A percentile compares a stretch with the other conserved stretches of the same genome.
These are phyloP conservation scores for Apodemus sylvaticus DNA, from an alignment of 2,113 vertebrate species.

Conservation along the genomic window DNA sequence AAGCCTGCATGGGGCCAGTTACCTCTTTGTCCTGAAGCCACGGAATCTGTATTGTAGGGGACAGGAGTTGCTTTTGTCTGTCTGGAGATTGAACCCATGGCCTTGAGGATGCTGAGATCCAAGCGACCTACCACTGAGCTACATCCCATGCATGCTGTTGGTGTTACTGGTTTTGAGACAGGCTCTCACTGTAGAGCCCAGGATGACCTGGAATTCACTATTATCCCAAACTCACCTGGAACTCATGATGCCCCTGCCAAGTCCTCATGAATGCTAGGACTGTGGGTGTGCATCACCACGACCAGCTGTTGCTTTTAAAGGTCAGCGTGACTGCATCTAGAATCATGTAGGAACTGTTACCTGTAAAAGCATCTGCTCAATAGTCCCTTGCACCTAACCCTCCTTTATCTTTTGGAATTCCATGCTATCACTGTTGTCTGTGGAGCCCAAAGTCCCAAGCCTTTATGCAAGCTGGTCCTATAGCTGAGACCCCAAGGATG, in stretches of 20 bases:
- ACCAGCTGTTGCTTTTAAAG: neutral
- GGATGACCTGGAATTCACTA: neutral
- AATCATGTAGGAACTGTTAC: neutral
- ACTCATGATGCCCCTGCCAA: neutral
- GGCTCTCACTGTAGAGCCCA: neutral
- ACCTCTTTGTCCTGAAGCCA: neutral
- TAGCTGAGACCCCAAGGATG: neutral
- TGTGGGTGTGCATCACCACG: too few species aligned
- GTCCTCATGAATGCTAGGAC: neutral
- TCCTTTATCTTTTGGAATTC: neutral
- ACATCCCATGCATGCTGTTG: neutral
- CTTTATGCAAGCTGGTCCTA: neutral
- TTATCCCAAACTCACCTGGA: neutral
- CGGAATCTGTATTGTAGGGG: neutral
- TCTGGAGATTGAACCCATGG: neutral
- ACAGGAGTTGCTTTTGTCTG: neutral
- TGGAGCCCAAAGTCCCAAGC: fast-evolving
- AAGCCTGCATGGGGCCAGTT: neutral
- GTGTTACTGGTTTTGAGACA: neutral
- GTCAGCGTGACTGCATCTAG: neutral
- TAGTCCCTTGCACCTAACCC: neutral
- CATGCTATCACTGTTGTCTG: fast-evolving
- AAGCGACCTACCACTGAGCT: neutral
- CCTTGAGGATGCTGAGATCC: neutral
- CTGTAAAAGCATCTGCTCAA: neutral